Conservation (phyloP, 2,888 invertebrate species). For the Nephrocerus scutellatus region DNA sequence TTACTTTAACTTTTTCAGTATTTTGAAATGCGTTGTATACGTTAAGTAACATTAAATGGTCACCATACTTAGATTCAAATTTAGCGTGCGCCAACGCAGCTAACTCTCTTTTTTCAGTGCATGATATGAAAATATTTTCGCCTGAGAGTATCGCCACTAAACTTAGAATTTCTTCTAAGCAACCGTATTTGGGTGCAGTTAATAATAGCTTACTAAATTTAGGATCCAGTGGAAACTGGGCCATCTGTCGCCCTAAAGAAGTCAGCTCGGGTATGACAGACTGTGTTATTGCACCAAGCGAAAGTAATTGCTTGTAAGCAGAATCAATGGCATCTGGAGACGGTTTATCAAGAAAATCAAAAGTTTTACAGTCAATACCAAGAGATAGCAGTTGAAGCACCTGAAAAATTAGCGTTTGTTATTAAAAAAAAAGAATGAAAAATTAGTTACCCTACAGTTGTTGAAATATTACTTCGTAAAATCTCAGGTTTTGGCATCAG, state of each 20-base stretch:
- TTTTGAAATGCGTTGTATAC: conserved; percentile 74
- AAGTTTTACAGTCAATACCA: conserved; percentile 71
- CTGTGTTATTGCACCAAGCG: conserved; percentile 61
- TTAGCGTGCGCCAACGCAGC: conserved; percentile 66
- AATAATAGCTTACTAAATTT: conserved; percentile 75
- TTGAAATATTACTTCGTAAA: conserved; percentile 56
- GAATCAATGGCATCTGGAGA: conserved; percentile 61
- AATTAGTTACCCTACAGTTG: conserved; percentile 29
- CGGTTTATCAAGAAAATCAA: conserved; percentile 89
- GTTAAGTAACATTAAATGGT: conserved; percentile 86
- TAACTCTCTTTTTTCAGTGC: conserved; percentile 64
- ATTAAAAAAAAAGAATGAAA: background rate
- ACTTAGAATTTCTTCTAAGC: conserved; percentile 73
- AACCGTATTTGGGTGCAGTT: conserved; percentile 67
- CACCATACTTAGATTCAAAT: conserved; percentile 80
- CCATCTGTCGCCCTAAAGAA: conserved; percentile 73
- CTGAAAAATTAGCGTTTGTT: conserved; percentile 47
- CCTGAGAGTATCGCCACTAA: conserved; percentile 82
- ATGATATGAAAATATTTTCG: conserved; percentile 72
- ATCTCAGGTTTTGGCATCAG: conserved; percentile 82
- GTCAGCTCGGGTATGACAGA: conserved; percentile 60
- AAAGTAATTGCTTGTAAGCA: conserved; percentile 59
- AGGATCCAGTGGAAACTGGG: conserved; percentile 88
- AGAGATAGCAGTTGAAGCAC: conserved; percentile 77
- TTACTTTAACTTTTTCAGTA: conserved; percentile 60